These are phyloP conservation scores for Tapirus indicus DNA, from an alignment of 2,797 vertebrate genomes.

Conservation along the genomic window DNA sequence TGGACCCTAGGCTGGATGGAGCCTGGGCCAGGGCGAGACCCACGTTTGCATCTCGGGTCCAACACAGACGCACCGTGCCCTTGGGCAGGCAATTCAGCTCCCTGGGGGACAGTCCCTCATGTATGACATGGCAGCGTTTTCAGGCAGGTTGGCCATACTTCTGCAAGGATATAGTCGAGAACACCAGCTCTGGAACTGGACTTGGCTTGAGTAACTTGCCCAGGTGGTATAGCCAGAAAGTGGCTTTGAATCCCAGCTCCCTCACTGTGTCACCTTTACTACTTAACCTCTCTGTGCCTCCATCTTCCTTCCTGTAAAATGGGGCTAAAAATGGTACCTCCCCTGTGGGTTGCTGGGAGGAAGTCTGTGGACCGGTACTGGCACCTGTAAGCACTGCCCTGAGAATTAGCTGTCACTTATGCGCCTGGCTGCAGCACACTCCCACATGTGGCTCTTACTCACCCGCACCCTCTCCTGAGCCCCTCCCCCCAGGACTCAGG, in stretches of 20 bases:
- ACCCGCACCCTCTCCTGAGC: neutral
- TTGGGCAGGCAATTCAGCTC: neutral
- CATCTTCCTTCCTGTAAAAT: neutral
- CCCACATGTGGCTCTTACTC: fast-evolving
- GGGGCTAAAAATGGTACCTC: neutral
- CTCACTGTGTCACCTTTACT: neutral
- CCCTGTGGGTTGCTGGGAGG: fast-evolving
- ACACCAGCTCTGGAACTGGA: neutral
- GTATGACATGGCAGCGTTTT: fast-evolving
- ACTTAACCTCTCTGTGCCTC: neutral
- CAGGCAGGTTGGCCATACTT: neutral
- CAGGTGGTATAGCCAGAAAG: neutral
- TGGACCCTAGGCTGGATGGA: no score
- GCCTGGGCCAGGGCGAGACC: neutral
- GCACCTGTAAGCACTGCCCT: fast-evolving
- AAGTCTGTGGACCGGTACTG: fast-evolving
- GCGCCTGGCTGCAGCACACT: fast-evolving
- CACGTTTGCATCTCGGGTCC: fast-evolving
- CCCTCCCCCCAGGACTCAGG: neutral
- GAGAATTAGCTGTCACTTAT: fast-evolving
- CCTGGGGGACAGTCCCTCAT: fast-evolving
- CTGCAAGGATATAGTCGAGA: neutral
- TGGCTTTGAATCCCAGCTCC: neutral
- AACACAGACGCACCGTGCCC: fast-evolving
- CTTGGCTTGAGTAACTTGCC: neutral